Conservation (phyloP, 2,797 vertebrate genomes). For the Chelon labrosus region DNA sequence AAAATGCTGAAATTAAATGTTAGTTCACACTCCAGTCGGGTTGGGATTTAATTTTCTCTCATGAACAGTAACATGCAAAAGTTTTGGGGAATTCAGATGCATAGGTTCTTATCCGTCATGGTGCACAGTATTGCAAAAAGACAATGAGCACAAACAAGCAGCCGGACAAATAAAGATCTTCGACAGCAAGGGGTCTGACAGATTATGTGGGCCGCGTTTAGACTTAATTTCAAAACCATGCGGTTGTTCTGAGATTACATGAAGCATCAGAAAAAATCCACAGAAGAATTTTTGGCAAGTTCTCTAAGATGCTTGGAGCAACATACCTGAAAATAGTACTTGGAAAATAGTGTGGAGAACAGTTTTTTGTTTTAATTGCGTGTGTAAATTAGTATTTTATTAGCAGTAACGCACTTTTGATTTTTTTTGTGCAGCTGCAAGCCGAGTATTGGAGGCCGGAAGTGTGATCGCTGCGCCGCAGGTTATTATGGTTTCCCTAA, state of each 20-base stretch:
- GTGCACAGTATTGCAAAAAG: background rate
- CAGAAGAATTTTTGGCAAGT: background rate
- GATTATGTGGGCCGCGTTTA: background rate
- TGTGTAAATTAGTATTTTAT: background rate
- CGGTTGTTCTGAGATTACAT: background rate
- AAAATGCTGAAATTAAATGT: background rate
- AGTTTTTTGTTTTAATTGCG: background rate
- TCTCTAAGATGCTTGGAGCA: background rate
- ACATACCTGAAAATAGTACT: background rate
- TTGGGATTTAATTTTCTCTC: constrained; percentile 6
- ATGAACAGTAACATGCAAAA: background rate
- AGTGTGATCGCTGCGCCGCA: constrained; percentile 89
- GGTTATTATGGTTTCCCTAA: constrained; percentile 90
- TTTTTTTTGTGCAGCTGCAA: constrained; percentile 87
- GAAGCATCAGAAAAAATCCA: background rate
- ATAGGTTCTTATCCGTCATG: background rate
- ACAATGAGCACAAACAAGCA: background rate
- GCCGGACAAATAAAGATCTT: background rate
- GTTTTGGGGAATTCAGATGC: background rate
- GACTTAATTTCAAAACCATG: no score
- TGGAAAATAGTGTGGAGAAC: background rate
- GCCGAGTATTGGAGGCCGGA: constrained; percentile 87
- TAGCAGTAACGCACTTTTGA: background rate
- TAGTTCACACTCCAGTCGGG: background rate
- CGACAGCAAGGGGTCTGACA: background rate